Evolutionary conservation across 2,888 invertebrate species (phyloP).

Genomic region (Drosophila diplacantha): DNA sequence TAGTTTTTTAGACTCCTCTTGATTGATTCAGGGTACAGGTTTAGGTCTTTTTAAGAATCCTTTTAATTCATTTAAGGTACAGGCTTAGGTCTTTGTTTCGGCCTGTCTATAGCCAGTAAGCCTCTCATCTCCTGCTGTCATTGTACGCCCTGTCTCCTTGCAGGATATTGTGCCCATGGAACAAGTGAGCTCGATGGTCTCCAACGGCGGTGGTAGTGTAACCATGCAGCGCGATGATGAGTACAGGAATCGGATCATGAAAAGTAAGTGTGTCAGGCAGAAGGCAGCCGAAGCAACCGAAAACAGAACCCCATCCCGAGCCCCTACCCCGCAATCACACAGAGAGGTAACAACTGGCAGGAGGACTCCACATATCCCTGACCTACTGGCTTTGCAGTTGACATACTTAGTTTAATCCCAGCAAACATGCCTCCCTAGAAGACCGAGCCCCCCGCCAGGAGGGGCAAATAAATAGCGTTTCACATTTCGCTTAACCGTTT

Average conservation of each 20-base stretch:
- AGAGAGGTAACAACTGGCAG: conserved; percentile 59
- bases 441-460: conserved; percentile 20
- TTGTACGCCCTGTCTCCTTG: conserved; percentile 36
- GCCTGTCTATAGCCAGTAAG: neutral
- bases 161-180: conserved; percentile 78
- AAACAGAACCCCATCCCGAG: conserved; percentile 22
- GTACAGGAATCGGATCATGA: conserved; percentile 77
- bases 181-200: conserved; percentile 77
- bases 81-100: too few species aligned
- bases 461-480: conserved; percentile 70
- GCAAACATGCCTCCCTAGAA: conserved; percentile 12
- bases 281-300: conserved; percentile 20
- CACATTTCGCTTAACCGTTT: conserved; percentile 68
- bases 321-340: conserved; percentile 32
- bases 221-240: conserved; percentile 78
- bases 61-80: neutral
- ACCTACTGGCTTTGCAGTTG: conserved; percentile 69
- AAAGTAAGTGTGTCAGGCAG: conserved; percentile 74
- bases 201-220: conserved; percentile 76
- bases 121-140: neutral
- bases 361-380: conserved; percentile 59
- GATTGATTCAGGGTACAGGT: neutral
- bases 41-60: too few species aligned
- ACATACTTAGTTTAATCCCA: conserved; percentile 55
- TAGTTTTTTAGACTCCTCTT: neutral